Conservation (phyloP, 2,113 vertebrate genomes). For the Dipodomys merriami region DNA sequence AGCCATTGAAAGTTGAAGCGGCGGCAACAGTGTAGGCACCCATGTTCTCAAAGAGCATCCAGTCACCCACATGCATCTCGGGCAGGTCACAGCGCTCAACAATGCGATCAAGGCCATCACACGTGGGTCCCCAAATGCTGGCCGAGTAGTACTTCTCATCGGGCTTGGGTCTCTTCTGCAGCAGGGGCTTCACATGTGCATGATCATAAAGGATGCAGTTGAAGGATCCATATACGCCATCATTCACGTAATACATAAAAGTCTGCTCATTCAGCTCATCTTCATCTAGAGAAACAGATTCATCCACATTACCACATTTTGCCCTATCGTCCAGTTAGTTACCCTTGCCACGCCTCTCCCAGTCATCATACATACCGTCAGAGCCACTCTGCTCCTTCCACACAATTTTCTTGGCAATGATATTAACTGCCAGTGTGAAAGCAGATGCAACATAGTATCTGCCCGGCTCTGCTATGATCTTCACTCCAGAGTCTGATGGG, state of each 20-base stretch:
- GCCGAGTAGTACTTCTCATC: conserved; percentile 93
- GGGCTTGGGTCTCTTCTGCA: conserved; percentile 96
- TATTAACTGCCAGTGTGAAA: conserved; percentile 95
- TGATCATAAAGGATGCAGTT: conserved; percentile 98
- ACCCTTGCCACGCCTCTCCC: accelerated
- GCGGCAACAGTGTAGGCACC: conserved; percentile 98
- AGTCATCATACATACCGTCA: conserved; percentile 85
- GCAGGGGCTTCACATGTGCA: conserved; percentile 92
- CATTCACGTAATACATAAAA: conserved; percentile 98
- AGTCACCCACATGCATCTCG: conserved; percentile 95
- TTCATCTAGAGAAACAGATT: conserved; percentile 89
- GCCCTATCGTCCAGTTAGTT: accelerated
- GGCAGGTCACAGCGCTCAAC: conserved; percentile 93
- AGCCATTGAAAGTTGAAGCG: conserved; percentile 98
- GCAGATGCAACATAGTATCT: conserved; percentile 98
- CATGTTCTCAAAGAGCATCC: conserved; percentile 99
- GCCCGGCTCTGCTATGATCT: conserved; percentile 95
- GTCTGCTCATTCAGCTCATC: conserved; percentile 91
- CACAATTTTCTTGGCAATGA: conserved; percentile 97
- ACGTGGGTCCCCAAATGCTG: conserved; percentile 98
- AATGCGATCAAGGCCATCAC: conserved; percentile 96
- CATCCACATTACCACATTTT: not conserved
- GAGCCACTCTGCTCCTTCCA: conserved; percentile 91
- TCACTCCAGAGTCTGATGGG: conserved; percentile 91
- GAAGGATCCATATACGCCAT: conserved; percentile 98